Base-by-base conservation (phyloP, 2,113 vertebrate genomes). In the Sinocyclocheilus anophthalmus region DNA sequence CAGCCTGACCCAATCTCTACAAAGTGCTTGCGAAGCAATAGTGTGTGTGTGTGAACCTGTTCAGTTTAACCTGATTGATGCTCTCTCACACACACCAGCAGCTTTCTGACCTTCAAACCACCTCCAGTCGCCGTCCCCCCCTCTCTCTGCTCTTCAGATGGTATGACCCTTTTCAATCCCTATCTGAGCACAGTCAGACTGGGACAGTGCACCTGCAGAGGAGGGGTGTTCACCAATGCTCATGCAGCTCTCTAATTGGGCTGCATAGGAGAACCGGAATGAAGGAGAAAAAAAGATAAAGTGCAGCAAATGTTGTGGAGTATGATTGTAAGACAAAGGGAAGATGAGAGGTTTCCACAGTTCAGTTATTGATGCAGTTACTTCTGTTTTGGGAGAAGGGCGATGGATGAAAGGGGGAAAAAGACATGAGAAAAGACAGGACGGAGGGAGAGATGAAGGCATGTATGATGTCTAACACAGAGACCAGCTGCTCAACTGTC, bases 401-500 rank as follows among this genome's bases (percentile, higher is more conserved):
- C 0, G n/a, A 81, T 20, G 16, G 67, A 67, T 59, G 20, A 79
- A 75, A 75, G 5, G 72, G 22, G 70, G 2, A 26, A 59, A 75
- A 50, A 57, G 67, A 14, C 16, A 42, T 13, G 30, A 11, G 13
- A 63, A 65, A 30, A 88, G 90, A 88, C 8, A 89, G 88, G 91
- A 91, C 76, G 86, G 2, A 84, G 85, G 80, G 83, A 83, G 83
- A 90, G 91, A 84, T 89, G 90, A 90, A 80, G 79, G 89, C 73
- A 50, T 81, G 83, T 79, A 91, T 86, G 83, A 76, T 45, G 77
- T 80, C 84, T 76, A 85, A 89, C 79, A 30, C 84, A 83, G 76
- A 57, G 90, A 82, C 90, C 91, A 92, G 92, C 89, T 90, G 92
- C 84, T 73, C 77, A 70, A 87, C 86, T 85, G 88, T 91, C 88